These are phyloP conservation scores for Eulemur mongoz DNA, from an alignment of 2,797 vertebrate genomes.

Conservation along the genomic window DNA sequence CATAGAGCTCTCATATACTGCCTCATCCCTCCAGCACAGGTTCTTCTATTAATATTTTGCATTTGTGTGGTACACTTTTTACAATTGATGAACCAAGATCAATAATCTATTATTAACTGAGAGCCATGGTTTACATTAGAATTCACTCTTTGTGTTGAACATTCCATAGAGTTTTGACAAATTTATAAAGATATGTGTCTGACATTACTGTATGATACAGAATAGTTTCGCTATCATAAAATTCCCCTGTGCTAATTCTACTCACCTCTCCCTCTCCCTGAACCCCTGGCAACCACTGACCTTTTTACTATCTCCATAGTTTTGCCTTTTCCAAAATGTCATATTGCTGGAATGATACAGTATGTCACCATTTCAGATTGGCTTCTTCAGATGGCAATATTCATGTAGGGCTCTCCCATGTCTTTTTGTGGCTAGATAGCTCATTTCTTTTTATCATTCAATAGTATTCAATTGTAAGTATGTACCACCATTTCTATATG, in stretches of 20 bases:
- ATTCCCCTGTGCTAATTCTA: not conserved
- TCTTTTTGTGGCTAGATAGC: not conserved
- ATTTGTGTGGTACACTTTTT: not conserved
- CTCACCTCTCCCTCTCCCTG: not conserved
- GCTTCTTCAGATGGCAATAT: not conserved
- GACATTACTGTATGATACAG: not conserved
- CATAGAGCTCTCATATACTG: not conserved
- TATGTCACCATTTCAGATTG: not conserved
- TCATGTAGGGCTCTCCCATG: not conserved
- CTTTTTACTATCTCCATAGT: not conserved
- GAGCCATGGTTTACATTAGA: not conserved
- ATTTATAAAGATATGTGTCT: not conserved
- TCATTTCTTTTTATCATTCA: not conserved
- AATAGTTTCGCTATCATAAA: not conserved
- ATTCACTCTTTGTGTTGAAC: not conserved
- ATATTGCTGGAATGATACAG: not conserved
- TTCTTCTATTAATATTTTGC: not conserved
- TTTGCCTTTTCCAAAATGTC: slow-evolving; percentile 1
- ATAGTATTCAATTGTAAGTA: not conserved
- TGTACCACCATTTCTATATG: not conserved
- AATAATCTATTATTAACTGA: not conserved
- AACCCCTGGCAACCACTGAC: not conserved
- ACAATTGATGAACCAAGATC: not conserved
- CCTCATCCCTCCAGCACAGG: not conserved
- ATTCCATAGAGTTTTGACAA: not conserved